These are phyloP conservation scores for Apodemus sylvaticus DNA, from an alignment of 2,113 vertebrate genomes.

Conservation along the genomic window DNA sequence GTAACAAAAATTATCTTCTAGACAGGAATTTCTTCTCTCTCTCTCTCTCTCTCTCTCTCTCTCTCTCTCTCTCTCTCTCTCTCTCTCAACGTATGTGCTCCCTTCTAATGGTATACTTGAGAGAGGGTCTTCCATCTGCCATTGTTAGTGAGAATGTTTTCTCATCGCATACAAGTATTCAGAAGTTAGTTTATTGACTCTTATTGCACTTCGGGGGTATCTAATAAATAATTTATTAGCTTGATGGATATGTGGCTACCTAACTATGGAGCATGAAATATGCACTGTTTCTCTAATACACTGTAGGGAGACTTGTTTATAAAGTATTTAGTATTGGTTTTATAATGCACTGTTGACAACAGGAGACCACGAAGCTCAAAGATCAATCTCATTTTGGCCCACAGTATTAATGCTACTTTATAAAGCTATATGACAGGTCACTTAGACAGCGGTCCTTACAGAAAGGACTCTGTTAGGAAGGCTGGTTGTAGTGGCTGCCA, in stretches of 20 bases:
- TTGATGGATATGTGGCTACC: constrained; percentile 91
- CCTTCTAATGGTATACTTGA: too few species aligned
- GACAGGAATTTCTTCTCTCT: too few species aligned
- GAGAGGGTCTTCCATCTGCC: too few species aligned
- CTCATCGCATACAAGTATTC: too few species aligned
- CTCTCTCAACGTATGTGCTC: too few species aligned
- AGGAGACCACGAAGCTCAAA: constrained; percentile 88
- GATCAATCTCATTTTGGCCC: constrained; percentile 89
- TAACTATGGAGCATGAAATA: constrained; percentile 89
- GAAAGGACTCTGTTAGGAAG: constrained; percentile 82
- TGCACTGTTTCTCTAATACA: constrained; percentile 89
- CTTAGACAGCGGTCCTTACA: constrained; percentile 85
- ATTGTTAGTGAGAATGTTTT: too few species aligned
- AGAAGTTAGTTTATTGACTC: too few species aligned
- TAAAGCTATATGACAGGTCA: constrained; percentile 87
- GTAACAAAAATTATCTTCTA: too few species aligned
- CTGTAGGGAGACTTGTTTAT: constrained; percentile 90
- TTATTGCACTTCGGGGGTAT: too few species aligned
- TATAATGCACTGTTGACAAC: constrained; percentile 90
- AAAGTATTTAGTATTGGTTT: constrained; percentile 93
- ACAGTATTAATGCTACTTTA: constrained; percentile 86
- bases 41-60: too few species aligned
- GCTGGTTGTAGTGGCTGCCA: constrained; percentile 76
- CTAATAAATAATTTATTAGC: constrained; percentile 90
- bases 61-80: too few species aligned